Base-by-base conservation (phyloP, 2,888 invertebrate genomes). In the Melanostoma mellinum region DNA sequence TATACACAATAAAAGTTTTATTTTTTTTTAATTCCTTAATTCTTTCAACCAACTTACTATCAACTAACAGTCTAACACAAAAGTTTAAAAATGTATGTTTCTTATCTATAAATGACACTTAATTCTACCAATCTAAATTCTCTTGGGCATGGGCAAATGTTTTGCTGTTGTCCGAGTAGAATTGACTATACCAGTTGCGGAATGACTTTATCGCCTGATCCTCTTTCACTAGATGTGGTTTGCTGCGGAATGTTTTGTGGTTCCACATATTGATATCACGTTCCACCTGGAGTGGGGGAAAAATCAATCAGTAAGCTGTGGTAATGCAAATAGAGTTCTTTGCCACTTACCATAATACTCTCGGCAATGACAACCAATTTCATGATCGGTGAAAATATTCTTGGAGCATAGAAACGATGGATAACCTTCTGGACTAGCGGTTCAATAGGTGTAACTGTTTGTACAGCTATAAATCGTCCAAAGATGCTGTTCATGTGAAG, bases 251-350 rank as follows among this genome's bases (percentile, higher is more conserved):
- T 6, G 92, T 93, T 88, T 98, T 98, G 90, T 95, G 94, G 89
- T 97, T 97, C 98, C 98, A 98, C 3, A 98, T 94, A 82, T 93
- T 93, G 0, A 97, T 93, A 89, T 98, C 98, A 0, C 97, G 93
- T 89, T 96, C 95, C 87, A 97, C 94, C 96, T 97, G 91, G 6
- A 92, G 92, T 55, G 46, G 42, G 30, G 8, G 3, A 10, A 56
- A 4, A 38, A 46, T n/a, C 30, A 0, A 35, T 73, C 2, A 6
- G 30, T 20, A 1, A 20, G 1, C 20, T 20, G 20, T 20, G 20
- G 20, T 20, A 20, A 20, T 20, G 20, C 48, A 40, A 44, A 10
- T 4, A 32, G 10, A 55, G n/a, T 48, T 44, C 6, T 32, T 35
- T 6, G 0, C 40, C 20, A 67, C 89, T 89, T 87, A 95, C 94